Evolutionary conservation across 1,140 invertebrate genomes (phyloP).

Genomic region (Penaeus indicus): DNA sequence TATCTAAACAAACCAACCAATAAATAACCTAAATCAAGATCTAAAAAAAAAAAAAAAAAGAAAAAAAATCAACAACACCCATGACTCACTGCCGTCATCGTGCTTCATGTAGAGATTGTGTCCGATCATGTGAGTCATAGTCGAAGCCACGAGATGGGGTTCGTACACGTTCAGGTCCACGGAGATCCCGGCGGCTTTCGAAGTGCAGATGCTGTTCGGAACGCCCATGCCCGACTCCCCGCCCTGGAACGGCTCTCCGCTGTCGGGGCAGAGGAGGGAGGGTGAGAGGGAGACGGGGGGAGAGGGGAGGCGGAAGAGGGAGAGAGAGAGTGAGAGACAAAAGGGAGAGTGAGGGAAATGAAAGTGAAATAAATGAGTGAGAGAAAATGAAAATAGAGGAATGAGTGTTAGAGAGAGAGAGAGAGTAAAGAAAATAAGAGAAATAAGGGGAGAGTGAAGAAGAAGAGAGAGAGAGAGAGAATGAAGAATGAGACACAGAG

Average conservation of each 20-base stretch:
- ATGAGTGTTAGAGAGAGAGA: too few species aligned
- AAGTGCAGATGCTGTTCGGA: conserved; percentile 90
- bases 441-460: too few species aligned
- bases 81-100: conserved; percentile 83
- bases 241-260: conserved; percentile 84
- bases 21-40: not conserved
- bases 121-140: conserved; percentile 96
- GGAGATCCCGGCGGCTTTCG: conserved; percentile 90
- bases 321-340: not conserved
- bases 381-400: too few species aligned
- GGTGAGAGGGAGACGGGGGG: too few species aligned
- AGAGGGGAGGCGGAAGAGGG: not conserved
- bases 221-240: conserved; percentile 92
- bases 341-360: not conserved
- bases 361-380: too few species aligned
- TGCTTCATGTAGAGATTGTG: conserved; percentile 97
- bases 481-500: not conserved
- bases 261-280: conserved; percentile 69
- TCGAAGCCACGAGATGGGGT: conserved; percentile 91
- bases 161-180: conserved; percentile 93
- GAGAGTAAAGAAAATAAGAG: too few species aligned
- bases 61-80: not conserved
- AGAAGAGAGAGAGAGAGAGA: too few species aligned
- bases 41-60: conserved; percentile 59
- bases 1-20: not conserved